These are phyloP conservation scores for Danaus melanippus DNA, from an alignment of 1,140 invertebrate species.

Conservation along the genomic window DNA sequence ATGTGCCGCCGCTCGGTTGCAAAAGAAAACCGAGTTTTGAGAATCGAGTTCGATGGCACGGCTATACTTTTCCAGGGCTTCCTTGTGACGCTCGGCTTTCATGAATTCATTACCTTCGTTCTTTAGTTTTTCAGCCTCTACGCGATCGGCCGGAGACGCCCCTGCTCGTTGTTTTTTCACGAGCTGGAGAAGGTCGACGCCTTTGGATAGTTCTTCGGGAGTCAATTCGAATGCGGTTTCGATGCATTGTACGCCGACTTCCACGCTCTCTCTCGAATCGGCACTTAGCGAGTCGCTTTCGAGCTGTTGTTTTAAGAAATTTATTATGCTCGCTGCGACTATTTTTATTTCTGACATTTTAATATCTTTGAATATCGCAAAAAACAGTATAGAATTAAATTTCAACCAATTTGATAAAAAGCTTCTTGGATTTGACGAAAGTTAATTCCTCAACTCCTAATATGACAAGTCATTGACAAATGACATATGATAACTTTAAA, in stretches of 20 bases:
- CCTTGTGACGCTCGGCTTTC: slow-evolving; percentile 83
- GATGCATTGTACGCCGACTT: slow-evolving; percentile 86
- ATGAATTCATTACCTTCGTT: slow-evolving; percentile 90
- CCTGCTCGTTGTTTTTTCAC: slow-evolving; percentile 39
- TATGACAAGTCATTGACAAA: slow-evolving; percentile 17
- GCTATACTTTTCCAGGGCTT: slow-evolving; percentile 87
- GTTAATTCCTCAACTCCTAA: no score
- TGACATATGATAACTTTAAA: slow-evolving; percentile 3
- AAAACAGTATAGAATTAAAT: slow-evolving; percentile 12
- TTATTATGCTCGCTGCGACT: slow-evolving; percentile 61
- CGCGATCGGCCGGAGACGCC: slow-evolving; percentile 21
- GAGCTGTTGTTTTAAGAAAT: slow-evolving; percentile 60
- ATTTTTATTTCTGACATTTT: slow-evolving; percentile 65
- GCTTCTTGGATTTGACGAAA: slow-evolving; percentile 12
- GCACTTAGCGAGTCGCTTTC: slow-evolving; percentile 55
- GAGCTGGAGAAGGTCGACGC: slow-evolving; percentile 67
- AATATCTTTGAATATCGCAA: neutral
- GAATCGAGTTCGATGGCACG: slow-evolving; percentile 88
- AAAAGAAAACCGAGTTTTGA: slow-evolving; percentile 94
- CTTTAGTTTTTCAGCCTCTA: slow-evolving; percentile 83
- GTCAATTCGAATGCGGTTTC: slow-evolving; percentile 84
- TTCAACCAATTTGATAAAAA: slow-evolving; percentile 2
- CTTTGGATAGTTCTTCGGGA: slow-evolving; percentile 62
- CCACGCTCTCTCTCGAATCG: slow-evolving; percentile 85
- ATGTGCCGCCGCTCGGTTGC: slow-evolving; percentile 93